These are phyloP conservation scores for Chrysina gloriosa DNA, from an alignment of 2,888 invertebrate genomes.

Conservation along the genomic window DNA sequence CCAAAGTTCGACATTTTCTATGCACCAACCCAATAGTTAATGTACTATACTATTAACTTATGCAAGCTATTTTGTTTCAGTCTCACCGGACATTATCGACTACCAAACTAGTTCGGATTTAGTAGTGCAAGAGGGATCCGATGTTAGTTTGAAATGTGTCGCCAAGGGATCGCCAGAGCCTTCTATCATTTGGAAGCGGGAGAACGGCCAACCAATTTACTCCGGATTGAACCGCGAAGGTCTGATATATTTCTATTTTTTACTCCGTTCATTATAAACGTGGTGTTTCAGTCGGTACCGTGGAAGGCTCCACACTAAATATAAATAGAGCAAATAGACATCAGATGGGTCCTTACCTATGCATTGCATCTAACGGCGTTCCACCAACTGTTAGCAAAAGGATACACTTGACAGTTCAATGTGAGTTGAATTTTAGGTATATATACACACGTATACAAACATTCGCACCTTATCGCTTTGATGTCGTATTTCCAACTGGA, in stretches of 20 bases:
- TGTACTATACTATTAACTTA: too few relatives aligned
- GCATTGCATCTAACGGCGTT: conserved; percentile 85
- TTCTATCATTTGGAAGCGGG: conserved; percentile 86
- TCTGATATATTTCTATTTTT: conserved; percentile 28
- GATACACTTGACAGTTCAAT: conserved; percentile 86
- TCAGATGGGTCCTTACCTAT: conserved; percentile 84
- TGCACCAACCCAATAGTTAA: too few relatives aligned
- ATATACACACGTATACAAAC: background rate
- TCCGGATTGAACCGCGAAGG: conserved; percentile 42
- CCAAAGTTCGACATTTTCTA: too few relatives aligned
- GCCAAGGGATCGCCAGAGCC: conserved; percentile 91
- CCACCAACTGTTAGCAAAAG: conserved; percentile 91
- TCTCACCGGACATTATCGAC: conserved; percentile 88
- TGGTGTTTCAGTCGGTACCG: conserved; percentile 68
- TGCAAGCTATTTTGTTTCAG: conserved; percentile 64
- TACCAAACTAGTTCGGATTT: conserved; percentile 86
- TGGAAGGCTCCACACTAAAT: conserved; percentile 76
- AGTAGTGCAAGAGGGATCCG: conserved; percentile 85
- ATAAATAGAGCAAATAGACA: conserved; percentile 78
- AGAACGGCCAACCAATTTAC: conserved; percentile 68
- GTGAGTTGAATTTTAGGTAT: conserved; percentile 65
- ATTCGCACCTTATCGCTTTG: background rate
- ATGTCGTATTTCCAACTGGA: background rate
- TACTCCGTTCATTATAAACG: conserved; percentile 21
- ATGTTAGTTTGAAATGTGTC: conserved; percentile 85